Percentiles rank a stretch among this genome's conserved stretches.
Conservation (phyloP, 2,113 vertebrate species). For the Scolopax mira region DNA sequence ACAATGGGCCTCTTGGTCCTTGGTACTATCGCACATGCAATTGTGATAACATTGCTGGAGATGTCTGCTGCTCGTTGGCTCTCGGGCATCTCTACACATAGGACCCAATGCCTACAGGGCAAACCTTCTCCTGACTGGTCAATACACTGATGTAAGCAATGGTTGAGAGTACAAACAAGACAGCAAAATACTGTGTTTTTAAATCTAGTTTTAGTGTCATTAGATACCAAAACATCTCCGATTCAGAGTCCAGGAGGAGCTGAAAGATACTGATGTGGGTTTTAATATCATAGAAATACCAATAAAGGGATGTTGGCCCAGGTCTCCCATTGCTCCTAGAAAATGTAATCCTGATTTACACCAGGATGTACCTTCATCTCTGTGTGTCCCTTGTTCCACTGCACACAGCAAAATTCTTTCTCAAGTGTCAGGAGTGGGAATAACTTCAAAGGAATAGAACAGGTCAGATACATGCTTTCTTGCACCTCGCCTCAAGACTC, state of each 20-base stretch:
- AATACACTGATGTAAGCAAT: neutral
- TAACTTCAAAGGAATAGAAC: neutral
- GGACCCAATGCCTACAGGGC: neutral
- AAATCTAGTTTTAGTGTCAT: neutral
- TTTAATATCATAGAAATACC: neutral
- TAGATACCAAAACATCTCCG: neutral
- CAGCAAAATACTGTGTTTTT: neutral
- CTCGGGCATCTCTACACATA: neutral
- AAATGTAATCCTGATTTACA: neutral
- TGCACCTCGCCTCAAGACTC: neutral
- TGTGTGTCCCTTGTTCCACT: neutral
- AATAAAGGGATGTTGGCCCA: neutral
- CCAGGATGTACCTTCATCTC: neutral
- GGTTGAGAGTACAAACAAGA: neutral
- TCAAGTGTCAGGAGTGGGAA: neutral
- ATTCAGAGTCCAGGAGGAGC: neutral
- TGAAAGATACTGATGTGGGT: neutral
- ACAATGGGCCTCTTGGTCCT: neutral
- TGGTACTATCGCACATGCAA: rapidly evolving
- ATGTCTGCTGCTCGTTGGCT: neutral
- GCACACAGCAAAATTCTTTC: neutral
- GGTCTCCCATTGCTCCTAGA: neutral
- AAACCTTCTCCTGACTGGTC: neutral
- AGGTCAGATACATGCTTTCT: neutral
- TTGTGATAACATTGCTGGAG: neutral